Evolutionary conservation across 2,113 vertebrate species (phyloP), one percentile per base, ranked within the genome.

Genomic region (Sebastes fasciatus): DNA sequence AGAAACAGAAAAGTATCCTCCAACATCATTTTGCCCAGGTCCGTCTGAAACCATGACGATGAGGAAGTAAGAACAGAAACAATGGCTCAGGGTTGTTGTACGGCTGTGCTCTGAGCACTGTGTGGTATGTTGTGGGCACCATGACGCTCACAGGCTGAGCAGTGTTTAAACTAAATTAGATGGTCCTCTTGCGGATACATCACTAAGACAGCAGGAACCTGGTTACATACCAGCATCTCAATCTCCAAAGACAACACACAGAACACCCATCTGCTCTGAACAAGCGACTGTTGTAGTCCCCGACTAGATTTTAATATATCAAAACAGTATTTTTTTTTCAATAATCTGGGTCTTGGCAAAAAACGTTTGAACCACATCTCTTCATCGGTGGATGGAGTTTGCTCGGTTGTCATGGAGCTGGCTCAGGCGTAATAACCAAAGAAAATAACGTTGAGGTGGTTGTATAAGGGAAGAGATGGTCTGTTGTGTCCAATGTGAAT

Each of bases 41-140:
- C 60, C 66, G 77, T 58, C 34, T 62, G 65, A 79, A 83, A 83
- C 65, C 49, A 63, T 42, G 43, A 69, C n/a, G 8, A 73, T 43
- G 61, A 71, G 13, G 52, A 64, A 71, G 55, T 14, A 76, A 73
- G 21, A 80, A 75, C 42, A 80, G 26, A 78, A 49, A 64, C 57
- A 75, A 66, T 43, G 85, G 85, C 83, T 86, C 83, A 74, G 79
- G 61, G 55, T 58, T 21, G 72, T 62, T 17, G 54, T 60, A 34
- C 34, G 34, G 34, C 34, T 34, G 79, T 42, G 43, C 70, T 66
- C 51, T 45, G 51, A 73, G 71, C 68, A 48, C 74, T 14, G 48
- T 61, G 57, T 85, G 86, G 81, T 60, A 64, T 74, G 60, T 45
- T 23, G 42, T 14, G 51, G 69, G 49, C 12, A 21, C 72, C 70